Conservation (phyloP, 2,797 vertebrate genomes). For the Peromyscus melanophrys region DNA sequence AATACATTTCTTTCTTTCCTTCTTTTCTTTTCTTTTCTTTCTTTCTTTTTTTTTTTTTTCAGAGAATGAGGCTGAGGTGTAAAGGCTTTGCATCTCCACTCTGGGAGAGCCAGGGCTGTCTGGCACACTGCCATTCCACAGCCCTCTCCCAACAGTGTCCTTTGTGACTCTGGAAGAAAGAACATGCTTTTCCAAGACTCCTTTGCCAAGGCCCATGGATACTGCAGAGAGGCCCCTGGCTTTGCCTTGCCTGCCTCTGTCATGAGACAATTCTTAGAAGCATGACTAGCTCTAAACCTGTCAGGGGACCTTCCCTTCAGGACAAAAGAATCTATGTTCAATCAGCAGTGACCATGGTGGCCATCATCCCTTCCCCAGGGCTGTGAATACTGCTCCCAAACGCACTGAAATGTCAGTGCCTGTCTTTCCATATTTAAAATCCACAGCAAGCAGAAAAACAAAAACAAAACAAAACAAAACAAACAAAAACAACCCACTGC, state of each 20-base stretch:
- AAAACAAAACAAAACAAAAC: background rate
- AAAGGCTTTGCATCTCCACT: too few relatives aligned
- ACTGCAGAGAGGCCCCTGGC: background rate
- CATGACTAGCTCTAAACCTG: background rate
- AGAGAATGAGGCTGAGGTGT: background rate
- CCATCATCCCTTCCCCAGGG: background rate
- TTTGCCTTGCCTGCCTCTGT: background rate
- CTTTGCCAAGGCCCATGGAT: background rate
- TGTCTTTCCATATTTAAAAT: background rate
- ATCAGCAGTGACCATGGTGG: accelerated
- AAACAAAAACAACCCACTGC: background rate
- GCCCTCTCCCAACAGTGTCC: background rate
- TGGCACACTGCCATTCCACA: background rate
- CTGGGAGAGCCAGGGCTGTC: background rate
- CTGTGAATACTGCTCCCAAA: background rate
- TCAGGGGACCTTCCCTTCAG: background rate
- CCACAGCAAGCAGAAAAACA: background rate
- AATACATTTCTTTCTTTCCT: background rate
- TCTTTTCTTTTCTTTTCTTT: background rate
- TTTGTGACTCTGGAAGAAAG: background rate
- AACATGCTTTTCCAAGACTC: background rate
- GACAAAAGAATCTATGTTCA: background rate
- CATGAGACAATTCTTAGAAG: background rate
- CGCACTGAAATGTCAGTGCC: background rate
- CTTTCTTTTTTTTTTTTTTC: background rate